Conservation (phyloP, 2,113 vertebrate genomes). For the Bos indicus region DNA sequence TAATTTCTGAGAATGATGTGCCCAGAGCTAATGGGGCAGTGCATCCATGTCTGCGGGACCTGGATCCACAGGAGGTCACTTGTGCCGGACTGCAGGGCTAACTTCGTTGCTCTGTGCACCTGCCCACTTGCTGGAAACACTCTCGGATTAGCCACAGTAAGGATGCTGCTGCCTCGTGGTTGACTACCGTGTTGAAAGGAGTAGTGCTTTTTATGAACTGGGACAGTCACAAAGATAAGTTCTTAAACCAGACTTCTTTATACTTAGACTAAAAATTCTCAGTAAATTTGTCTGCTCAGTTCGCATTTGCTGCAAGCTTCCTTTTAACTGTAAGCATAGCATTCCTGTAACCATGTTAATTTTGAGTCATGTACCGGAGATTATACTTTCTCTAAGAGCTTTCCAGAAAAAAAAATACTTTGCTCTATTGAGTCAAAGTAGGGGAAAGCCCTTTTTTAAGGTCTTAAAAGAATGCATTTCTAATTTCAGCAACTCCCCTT, state of each 20-base stretch:
- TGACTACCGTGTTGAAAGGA: not conserved
- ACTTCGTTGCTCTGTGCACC: not conserved
- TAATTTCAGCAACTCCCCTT: not conserved
- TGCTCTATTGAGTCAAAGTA: not conserved
- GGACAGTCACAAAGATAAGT: not conserved
- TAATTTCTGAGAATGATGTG: not conserved
- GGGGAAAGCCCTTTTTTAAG: not conserved
- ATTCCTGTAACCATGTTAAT: not conserved
- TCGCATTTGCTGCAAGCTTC: not conserved
- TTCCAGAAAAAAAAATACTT: not conserved
- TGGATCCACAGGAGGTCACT: not conserved
- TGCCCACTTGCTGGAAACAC: not conserved
- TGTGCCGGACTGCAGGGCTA: not conserved
- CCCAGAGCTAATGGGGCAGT: not conserved
- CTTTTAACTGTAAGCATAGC: not conserved
- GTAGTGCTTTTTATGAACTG: not conserved
- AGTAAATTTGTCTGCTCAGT: not conserved
- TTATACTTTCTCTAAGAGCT: not conserved
- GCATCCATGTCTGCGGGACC: not conserved
- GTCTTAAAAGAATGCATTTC: not conserved
- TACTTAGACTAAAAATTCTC: too few species aligned
- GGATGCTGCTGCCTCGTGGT: not conserved
- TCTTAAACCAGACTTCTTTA: not conserved
- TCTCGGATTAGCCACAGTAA: not conserved
- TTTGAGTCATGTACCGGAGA: not conserved